These are phyloP conservation scores for Incurvaria masculella DNA, from an alignment of 2,888 invertebrate species.

Conservation along the genomic window DNA sequence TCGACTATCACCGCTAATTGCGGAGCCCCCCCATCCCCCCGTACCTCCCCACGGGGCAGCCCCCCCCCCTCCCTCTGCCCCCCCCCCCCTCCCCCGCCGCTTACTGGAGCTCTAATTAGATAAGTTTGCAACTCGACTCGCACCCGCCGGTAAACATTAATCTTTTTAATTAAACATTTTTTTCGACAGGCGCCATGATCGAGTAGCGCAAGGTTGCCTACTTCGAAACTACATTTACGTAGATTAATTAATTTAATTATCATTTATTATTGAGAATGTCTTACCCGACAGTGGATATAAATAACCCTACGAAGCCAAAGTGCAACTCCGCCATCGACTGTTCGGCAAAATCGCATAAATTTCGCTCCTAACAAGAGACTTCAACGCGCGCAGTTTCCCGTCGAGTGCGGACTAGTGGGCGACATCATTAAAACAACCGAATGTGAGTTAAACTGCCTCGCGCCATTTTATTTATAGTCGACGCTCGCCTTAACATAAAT, in stretches of 20 bases:
- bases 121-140: slow-evolving; percentile 55
- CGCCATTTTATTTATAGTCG: background rate
- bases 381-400: background rate
- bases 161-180: slow-evolving; percentile 58
- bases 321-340: too few relatives aligned
- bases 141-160: slow-evolving; percentile 49
- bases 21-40: slow-evolving; percentile 19
- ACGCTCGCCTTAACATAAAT: background rate
- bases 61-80: slow-evolving; percentile 7
- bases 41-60: slow-evolving; percentile 7
- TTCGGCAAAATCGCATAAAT: too few relatives aligned
- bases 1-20: slow-evolving; percentile 58
- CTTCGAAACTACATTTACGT: background rate
- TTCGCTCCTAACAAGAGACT: background rate
- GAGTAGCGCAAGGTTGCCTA: background rate
- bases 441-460: background rate
- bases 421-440: background rate
- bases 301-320: too few relatives aligned
- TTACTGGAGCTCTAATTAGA: slow-evolving; percentile 44
- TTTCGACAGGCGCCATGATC: slow-evolving; percentile 14
- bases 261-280: too few relatives aligned
- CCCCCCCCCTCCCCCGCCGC: slow-evolving; percentile 23
- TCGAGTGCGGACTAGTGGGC: background rate
- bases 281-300: too few relatives aligned
- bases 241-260: too few relatives aligned